Evolutionary conservation across 2,113 vertebrate species (phyloP).

Genomic region (Willisornis vidua): DNA sequence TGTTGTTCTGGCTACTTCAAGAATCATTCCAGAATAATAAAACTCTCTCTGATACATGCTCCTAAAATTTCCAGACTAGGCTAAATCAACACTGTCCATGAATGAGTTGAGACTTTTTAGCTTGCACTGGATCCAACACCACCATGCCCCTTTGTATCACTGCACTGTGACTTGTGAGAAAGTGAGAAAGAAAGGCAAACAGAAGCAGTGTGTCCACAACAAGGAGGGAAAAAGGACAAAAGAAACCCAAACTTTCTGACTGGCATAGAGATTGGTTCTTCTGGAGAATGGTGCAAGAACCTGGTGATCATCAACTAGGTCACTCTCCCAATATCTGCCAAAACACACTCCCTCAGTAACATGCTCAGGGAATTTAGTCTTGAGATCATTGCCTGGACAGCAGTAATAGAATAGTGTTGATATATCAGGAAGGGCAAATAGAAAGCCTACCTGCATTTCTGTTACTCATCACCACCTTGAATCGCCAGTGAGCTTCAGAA

Average conservation of each 20-base stretch:
- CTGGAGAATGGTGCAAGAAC: background rate
- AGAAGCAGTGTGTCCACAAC: background rate
- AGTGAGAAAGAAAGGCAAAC: background rate
- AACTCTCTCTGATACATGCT: background rate
- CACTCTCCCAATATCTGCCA: background rate
- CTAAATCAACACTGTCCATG: background rate
- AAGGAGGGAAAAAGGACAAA: background rate
- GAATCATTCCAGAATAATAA: background rate
- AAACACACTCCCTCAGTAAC: background rate
- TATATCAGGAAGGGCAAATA: background rate
- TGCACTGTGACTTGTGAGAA: background rate
- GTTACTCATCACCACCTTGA: constrained; percentile 90
- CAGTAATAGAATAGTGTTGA: background rate
- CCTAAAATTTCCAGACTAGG: background rate
- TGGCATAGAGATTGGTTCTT: background rate
- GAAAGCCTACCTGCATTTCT: constrained; percentile 78
- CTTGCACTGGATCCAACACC: background rate
- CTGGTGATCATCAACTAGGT: background rate
- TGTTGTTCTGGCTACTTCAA: background rate
- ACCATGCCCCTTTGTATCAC: background rate
- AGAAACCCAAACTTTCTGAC: background rate
- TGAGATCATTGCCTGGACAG: background rate
- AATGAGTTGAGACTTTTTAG: background rate
- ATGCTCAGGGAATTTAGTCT: background rate
- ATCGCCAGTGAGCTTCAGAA: constrained; percentile 94